These are phyloP conservation scores for Perodicticus potto DNA, from an alignment of 2,797 vertebrate genomes.

Conservation along the genomic window DNA sequence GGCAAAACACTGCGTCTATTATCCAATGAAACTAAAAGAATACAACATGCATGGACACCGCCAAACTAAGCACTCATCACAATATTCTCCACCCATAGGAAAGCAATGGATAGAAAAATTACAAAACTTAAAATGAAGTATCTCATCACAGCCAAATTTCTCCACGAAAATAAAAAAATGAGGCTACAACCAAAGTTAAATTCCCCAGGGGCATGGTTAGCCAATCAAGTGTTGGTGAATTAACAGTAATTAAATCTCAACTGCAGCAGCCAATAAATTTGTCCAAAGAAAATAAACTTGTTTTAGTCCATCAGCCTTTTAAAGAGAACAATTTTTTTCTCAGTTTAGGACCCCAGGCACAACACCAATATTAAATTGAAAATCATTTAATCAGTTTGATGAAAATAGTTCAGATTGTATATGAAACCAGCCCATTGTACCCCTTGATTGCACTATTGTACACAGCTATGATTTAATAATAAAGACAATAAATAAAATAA, in stretches of 20 bases:
- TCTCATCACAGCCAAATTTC: constrained; percentile 27
- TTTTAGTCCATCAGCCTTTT: not conserved
- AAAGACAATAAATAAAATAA: no score
- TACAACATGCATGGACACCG: not conserved
- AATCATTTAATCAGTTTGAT: no score
- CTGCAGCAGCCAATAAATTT: not conserved
- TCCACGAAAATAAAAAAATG: constrained; percentile 1
- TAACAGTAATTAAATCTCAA: not conserved
- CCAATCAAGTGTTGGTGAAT: not conserved
- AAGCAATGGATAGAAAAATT: constrained; percentile 15
- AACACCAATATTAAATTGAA: constrained; percentile 30
- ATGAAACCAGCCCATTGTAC: no score
- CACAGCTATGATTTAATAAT: no score
- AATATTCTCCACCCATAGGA: not conserved
- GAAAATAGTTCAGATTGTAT: no score
- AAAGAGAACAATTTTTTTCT: not conserved
- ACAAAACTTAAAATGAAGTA: constrained; percentile 11
- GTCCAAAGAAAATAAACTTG: constrained; percentile 19
- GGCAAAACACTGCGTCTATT: constrained; percentile 9
- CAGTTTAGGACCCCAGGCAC: not conserved
- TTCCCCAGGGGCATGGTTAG: not conserved
- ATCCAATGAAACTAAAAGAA: not conserved
- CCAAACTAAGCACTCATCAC: not conserved
- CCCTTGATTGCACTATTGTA: no score
- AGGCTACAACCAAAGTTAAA: constrained; percentile 15